Base-by-base conservation (phyloP, 2,888 invertebrate genomes). In the Tryphoninae sp. region DNA sequence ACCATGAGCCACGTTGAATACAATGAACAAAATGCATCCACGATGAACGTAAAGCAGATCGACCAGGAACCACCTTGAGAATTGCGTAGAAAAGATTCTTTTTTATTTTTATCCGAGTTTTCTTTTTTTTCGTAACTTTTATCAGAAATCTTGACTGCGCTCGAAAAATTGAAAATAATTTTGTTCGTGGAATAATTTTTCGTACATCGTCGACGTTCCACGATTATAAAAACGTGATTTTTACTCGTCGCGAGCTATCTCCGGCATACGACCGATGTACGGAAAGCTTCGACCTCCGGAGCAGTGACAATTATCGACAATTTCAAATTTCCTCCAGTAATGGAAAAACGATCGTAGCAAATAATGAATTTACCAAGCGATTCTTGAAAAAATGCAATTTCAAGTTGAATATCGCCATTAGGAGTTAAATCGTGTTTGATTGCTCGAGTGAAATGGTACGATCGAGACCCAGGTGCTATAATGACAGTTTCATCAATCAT, bases 301-400 rank as follows among this genome's bases (percentile, higher is more conserved):
- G 11, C 9, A n/a, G 16, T 16, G 68, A 26, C 23, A 72, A 67
- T 72, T 72, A 76, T 49, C 69, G 68, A 33, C 61, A 71, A 11
- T 76, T 80, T 61, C 76, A 72, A 80, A 71, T 42, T 72, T 23
- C 72, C 71, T 4, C 26, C 22, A 42, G 67, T 76, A 72, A 80
- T 72, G 61, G 23, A 40, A 61, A 65, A 61, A 61, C 49, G 55
- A 75, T 80, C 33, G 68, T 4, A 19, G 68, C 26, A 62, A 76
- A 65, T 67, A 65, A 75, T 68, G 55, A 33, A 19, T 61, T 53
- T 11, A 40, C 19, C 22, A n/a, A 11, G 42, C 9, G 53, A 23
- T 72, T 49, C 7, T 33, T 33, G 53, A 0, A 53, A 61, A 67
- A 80, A 72, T 71, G 33, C 45, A 61, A 73, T 64, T 68, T 80